Conservation (phyloP, 23 tunicate genomes). For the Phallusia fumigata region DNA sequence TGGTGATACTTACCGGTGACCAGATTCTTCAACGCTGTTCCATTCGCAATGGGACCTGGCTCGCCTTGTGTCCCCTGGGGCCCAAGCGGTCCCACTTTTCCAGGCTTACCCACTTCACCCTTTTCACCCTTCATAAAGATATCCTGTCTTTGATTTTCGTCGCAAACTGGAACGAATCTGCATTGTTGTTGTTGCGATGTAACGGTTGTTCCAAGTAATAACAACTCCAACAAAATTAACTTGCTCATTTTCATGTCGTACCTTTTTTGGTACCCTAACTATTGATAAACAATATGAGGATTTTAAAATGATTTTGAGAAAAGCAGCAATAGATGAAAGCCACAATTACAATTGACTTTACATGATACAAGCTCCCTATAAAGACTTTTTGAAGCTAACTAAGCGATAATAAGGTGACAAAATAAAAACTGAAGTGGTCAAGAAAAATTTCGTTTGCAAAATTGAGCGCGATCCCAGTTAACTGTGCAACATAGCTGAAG, state of each 20-base stretch:
- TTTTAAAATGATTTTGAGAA: no score
- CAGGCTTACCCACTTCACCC: not conserved
- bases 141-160: not conserved
- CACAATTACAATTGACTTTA: no score
- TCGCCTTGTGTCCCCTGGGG: not conserved
- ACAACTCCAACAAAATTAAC: not conserved
- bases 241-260: not conserved
- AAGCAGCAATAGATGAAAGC: no score
- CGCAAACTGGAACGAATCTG: constrained; percentile 1
- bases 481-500: no score
- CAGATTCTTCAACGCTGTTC: not conserved
- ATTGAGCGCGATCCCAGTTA: no score
- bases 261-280: no score
- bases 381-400: no score
- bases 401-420: no score
- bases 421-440: no score
- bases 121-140: not conserved
- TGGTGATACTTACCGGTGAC: not conserved
- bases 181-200: not conserved
- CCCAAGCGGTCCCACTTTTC: not conserved
- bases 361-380: no score
- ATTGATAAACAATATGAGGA: no score
- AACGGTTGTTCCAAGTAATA: not conserved
- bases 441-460: no score
- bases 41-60: not conserved